Base-by-base conservation (phyloP, 2,888 invertebrate species). In the Latrodectus elegans region DNA sequence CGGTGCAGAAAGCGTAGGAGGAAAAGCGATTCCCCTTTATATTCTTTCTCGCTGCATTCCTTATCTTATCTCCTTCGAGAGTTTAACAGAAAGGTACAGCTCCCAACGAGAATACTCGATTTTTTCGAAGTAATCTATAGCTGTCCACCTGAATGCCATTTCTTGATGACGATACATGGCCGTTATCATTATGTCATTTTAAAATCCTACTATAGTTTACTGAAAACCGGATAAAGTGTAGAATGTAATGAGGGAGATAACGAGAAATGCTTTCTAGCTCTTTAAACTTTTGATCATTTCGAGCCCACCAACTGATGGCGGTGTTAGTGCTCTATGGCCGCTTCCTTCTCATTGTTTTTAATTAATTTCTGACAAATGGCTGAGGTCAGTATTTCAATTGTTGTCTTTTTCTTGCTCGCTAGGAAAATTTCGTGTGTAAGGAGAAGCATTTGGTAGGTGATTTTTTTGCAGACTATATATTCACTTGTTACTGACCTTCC, bases 31-130 rank as follows among this genome's bases (percentile, higher is more conserved):
- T 14, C 38, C 22, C 49, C 60, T 60, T 68, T 75, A 72, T 51
- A 65, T 78, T 52, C 82, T 76, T 77, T 76, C 81, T 52, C 76
- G 68, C 78, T 60, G 65, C 72, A 67, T 74, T 70, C 74, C 81
- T 85, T 80, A 70, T 80, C 79, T 75, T 67, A 70, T 78, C 79
- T 76, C 64, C 73, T 76, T 73, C 55, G 81, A 81, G 73, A 72
- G 86, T 76, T 81, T 88, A 88, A 88, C 83, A 88, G 88, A 88
- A 88, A 88, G 84, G 83, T 88, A 88, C 88, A 84, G 88, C 88
- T 71, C 88, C 88, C 84, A 70, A 73, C 79, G 88, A 83, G 77
- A 71, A 79, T 75, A 78, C 79, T 75, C 88, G 88, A 88, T 88
- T 88, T 88, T 88, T 88, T 88, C 83, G 83, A 74, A 84, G 88